Conservation (phyloP, 1,140 invertebrate genomes). For the Eumaeus atala region DNA sequence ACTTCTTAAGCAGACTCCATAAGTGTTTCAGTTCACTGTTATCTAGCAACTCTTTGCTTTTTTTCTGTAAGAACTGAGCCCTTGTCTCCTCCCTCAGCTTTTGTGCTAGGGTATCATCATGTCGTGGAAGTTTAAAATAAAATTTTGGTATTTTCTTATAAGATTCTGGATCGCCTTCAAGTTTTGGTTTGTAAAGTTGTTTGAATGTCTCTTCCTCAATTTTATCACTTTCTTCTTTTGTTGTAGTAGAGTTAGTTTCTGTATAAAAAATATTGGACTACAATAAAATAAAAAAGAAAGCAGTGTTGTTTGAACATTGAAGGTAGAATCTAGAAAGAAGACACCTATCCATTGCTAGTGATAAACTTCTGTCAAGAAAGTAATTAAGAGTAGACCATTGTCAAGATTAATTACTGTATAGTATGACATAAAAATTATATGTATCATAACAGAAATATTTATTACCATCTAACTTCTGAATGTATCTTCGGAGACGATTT, state of each 20-base stretch:
- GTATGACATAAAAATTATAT: no score
- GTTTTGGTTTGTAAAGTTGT: conserved; percentile 54
- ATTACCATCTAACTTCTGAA: conserved; percentile 56
- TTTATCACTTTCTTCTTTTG: conserved; percentile 58
- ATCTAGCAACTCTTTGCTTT: conserved; percentile 87
- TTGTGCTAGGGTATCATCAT: conserved; percentile 83
- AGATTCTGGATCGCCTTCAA: conserved; percentile 47
- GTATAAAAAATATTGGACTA: not conserved
- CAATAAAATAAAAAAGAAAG: no score
- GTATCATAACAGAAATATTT: not conserved
- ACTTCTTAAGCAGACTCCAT: conserved; percentile 87
- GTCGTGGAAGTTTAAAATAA: conserved; percentile 85
- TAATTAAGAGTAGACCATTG: no score
- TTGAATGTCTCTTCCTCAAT: conserved; percentile 58
- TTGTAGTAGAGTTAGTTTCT: conserved; percentile 49
- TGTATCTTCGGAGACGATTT: conserved; percentile 51
- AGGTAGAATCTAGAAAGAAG: no score
- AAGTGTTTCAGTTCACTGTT: conserved; percentile 91
- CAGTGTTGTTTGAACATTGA: no score
- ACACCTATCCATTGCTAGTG: no score
- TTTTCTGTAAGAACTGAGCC: conserved; percentile 88
- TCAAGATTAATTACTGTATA: no score
- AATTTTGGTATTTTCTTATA: conserved; percentile 82
- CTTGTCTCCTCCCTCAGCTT: conserved; percentile 91
- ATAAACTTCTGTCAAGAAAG: no score